phyloP scores from a whole-genome alignment of 2,113 vertebrate genomes.

The Chunga burmeisteri region DNA sequence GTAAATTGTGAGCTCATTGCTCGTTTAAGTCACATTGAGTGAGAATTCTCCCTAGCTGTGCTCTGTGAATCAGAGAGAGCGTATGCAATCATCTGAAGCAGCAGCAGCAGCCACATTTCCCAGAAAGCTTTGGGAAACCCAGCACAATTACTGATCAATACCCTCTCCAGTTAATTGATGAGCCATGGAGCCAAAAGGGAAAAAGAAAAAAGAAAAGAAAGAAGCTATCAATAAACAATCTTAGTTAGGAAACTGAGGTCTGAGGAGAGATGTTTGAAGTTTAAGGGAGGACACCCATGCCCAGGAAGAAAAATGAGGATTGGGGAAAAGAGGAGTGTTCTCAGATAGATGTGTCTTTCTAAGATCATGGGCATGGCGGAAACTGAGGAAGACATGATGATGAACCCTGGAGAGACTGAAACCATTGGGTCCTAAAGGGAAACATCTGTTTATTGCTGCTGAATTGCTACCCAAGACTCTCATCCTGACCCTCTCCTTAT shows the following conservation, averaged over 20 bases:
- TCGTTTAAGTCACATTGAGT: constrained; percentile 62
- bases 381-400: not conserved
- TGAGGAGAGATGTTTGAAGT: constrained; percentile 26
- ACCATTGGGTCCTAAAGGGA: not conserved
- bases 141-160: constrained; percentile 71
- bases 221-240: constrained; percentile 61
- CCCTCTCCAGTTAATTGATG: constrained; percentile 66
- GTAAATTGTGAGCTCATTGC: constrained; percentile 62
- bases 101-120: constrained; percentile 38
- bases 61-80: constrained; percentile 55
- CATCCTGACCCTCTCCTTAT: not conserved
- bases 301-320: constrained; percentile 18
- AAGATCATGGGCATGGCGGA: not conserved
- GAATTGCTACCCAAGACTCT: not conserved
- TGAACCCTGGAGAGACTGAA: not conserved
- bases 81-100: constrained; percentile 49
- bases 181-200: constrained; percentile 16
- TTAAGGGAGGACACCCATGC: not conserved
- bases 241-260: constrained; percentile 44
- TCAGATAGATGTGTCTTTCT: not conserved
- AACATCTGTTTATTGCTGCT: not conserved
- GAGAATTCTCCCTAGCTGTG: constrained; percentile 45
- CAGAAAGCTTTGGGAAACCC: constrained; percentile 53
- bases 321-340: not conserved
- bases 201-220: constrained; percentile 7